A percentile compares a stretch with the other conserved stretches of the same genome.
These are phyloP conservation scores for Manis crassicaudata DNA, from an alignment of 2,797 vertebrate genomes.

Conservation along the genomic window DNA sequence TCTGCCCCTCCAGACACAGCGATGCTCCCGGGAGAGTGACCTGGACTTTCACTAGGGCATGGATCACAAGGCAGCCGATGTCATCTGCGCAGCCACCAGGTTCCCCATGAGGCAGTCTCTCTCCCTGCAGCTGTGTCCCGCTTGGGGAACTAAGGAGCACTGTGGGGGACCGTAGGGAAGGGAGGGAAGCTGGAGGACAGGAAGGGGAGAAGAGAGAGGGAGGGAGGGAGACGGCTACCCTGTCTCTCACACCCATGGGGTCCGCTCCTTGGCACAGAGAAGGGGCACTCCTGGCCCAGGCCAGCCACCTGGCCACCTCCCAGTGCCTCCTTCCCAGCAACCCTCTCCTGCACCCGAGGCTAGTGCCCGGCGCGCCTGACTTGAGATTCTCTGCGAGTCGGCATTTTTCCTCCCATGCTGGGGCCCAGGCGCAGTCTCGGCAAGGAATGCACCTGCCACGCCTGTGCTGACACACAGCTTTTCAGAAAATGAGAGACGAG, in stretches of 20 bases:
- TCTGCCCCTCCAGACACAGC: not conserved
- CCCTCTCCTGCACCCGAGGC: slow-evolving; percentile 42
- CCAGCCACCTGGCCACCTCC: slow-evolving; percentile 39
- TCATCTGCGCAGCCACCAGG: not conserved
- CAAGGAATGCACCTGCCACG: slow-evolving; percentile 96
- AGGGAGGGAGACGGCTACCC: not conserved
- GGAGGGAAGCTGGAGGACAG: not conserved
- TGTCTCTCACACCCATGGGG: not conserved
- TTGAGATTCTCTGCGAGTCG: slow-evolving; percentile 78
- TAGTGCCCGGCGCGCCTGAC: slow-evolving; percentile 76
- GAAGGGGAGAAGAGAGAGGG: rapidly evolving
- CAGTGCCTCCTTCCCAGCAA: not conserved
- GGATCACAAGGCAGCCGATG: rapidly evolving
- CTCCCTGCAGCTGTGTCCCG: not conserved
- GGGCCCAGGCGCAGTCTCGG: slow-evolving; percentile 92
- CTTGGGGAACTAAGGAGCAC: not conserved
- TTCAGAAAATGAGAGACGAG: slow-evolving; percentile 83
- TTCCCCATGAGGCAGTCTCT: not conserved
- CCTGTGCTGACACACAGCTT: slow-evolving; percentile 94
- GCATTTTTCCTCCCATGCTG: slow-evolving; percentile 88
- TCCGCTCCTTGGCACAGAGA: not conserved
- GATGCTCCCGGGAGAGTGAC: not conserved
- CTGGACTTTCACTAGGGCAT: rapidly evolving
- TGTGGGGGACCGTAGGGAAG: rapidly evolving
- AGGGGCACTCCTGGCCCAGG: not conserved